These are phyloP conservation scores for Homalodisca vitripennis DNA, from an alignment of 1,140 invertebrate species.

Conservation along the genomic window DNA sequence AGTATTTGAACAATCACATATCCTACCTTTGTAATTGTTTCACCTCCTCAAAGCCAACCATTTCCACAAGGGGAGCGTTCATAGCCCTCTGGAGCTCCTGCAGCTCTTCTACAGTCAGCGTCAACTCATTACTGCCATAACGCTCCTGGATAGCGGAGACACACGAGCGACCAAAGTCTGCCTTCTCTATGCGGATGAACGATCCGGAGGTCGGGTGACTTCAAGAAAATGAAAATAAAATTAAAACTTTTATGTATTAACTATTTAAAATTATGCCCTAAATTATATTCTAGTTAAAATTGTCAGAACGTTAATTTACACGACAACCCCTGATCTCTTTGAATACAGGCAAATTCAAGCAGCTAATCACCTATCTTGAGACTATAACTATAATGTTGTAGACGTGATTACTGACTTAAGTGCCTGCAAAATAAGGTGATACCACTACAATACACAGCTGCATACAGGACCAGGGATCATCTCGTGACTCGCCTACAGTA, in stretches of 20 bases:
- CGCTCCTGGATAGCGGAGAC: slow-evolving; percentile 69
- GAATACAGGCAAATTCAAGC: too few relatives aligned
- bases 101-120: slow-evolving; percentile 60
- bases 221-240: slow-evolving; percentile 37
- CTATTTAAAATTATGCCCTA: too few relatives aligned
- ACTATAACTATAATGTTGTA: too few relatives aligned
- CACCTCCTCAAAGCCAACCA: slow-evolving; percentile 87
- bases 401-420: too few relatives aligned
- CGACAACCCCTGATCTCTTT: too few relatives aligned
- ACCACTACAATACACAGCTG: too few relatives aligned
- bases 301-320: too few relatives aligned
- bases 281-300: too few relatives aligned
- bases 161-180: slow-evolving; percentile 65
- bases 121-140: slow-evolving; percentile 64
- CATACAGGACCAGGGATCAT: too few relatives aligned
- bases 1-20: not conserved
- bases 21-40: slow-evolving; percentile 71
- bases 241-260: not conserved
- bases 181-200: slow-evolving; percentile 80
- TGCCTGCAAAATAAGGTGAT: too few relatives aligned
- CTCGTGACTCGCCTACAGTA: too few relatives aligned
- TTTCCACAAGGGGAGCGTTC: slow-evolving; percentile 77
- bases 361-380: too few relatives aligned
- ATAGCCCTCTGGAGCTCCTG: slow-evolving; percentile 61
- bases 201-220: slow-evolving; percentile 73